Conservation (phyloP, 2,888 invertebrate species). For the Philhelius pedissequus region DNA sequence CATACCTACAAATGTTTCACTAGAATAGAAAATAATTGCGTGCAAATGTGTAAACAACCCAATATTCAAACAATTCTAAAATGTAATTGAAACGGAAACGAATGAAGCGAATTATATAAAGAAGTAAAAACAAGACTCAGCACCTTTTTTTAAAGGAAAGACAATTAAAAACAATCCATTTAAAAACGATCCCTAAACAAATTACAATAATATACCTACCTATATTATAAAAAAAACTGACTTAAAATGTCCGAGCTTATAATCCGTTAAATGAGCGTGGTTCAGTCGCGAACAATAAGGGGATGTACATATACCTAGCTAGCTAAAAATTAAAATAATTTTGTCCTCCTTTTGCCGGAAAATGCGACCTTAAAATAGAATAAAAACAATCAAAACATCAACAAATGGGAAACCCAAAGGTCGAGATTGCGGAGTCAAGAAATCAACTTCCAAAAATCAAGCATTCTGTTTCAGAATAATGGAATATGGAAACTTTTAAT, state of each 20-base stretch:
- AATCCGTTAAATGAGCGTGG: conserved; percentile 47
- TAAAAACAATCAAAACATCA: conserved; percentile 37
- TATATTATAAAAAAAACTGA: conserved; percentile 21
- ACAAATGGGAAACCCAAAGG: background rate
- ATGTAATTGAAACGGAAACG: conserved; percentile 11
- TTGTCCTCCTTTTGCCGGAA: background rate
- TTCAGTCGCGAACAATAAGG: background rate
- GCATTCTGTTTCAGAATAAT: background rate
- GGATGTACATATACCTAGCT: too few relatives aligned
- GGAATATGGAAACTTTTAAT: background rate
- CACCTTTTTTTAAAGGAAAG: background rate
- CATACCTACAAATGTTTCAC: background rate
- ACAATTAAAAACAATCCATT: conserved; percentile 3
- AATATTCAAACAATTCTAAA: background rate
- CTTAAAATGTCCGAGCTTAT: conserved; percentile 31
- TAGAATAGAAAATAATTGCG: background rate
- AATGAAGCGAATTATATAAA: background rate
- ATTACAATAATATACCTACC: conserved; percentile 44
- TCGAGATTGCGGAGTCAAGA: conserved; percentile 17
- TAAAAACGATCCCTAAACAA: conserved; percentile 9
- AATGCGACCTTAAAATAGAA: conserved; percentile 10
- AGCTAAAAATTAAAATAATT: conserved; percentile 31
- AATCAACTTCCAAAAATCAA: too few relatives aligned
- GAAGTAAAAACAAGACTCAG: conserved; percentile 22
- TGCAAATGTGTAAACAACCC: conserved; percentile 14